Evolutionary conservation across 2,797 vertebrate species (phyloP).

Genomic region (Sebastes goodei): DNA sequence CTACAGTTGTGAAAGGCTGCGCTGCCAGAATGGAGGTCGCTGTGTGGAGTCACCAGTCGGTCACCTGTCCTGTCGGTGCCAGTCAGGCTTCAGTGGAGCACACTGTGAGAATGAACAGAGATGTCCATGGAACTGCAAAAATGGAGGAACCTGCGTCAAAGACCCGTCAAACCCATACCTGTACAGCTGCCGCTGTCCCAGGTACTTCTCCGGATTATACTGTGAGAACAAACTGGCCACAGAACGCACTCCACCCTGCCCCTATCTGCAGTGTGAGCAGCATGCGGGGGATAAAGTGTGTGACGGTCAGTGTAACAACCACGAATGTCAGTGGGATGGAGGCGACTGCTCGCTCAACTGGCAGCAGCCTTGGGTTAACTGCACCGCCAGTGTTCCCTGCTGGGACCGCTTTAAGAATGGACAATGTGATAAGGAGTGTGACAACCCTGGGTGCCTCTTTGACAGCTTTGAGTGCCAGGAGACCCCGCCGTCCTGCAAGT

Average conservation of each 20-base stretch:
- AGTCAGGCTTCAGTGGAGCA: constrained; percentile 80
- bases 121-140: constrained; percentile 84
- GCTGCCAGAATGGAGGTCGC: constrained; percentile 87
- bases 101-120: constrained; percentile 78
- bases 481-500: constrained; percentile 84
- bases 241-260: constrained; percentile 49
- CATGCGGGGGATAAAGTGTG: constrained; percentile 85
- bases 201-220: constrained; percentile 76
- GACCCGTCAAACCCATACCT: constrained; percentile 76
- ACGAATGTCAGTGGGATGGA: constrained; percentile 92
- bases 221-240: constrained; percentile 69
- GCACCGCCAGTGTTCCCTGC: constrained; percentile 82
- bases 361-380: constrained; percentile 89
- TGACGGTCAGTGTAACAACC: constrained; percentile 89
- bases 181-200: constrained; percentile 85
- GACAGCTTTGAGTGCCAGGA: constrained; percentile 89
- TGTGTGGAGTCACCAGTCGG: constrained; percentile 80
- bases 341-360: constrained; percentile 91
- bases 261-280: constrained; percentile 75
- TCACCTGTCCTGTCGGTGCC: constrained; percentile 84
- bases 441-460: constrained; percentile 83
- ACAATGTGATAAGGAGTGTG: constrained; percentile 80
- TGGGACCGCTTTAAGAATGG: constrained; percentile 88
- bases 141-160: constrained; percentile 87
- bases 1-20: constrained; percentile 85